A percentile compares a stretch with the other conserved stretches of the same genome.
These are phyloP conservation scores for Oscheius sp. DNA, from an alignment of 2,888 invertebrate genomes.

Conservation along the genomic window DNA sequence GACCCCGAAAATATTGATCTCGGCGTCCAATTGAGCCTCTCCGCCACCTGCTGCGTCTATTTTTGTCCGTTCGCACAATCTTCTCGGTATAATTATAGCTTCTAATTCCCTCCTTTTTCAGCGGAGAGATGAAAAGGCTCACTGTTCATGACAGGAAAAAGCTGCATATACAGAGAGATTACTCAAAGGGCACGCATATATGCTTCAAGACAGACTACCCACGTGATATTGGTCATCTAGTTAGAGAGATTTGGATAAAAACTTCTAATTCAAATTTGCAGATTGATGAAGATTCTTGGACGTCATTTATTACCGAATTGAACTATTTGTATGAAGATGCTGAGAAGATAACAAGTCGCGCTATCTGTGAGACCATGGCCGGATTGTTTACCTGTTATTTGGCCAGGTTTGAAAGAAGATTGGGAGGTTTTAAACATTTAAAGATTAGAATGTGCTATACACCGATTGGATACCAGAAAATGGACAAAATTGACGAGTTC, in stretches of 20 bases:
- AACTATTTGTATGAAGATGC: conserved; percentile 27
- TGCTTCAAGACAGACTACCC: conserved; percentile 22
- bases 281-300: conserved; percentile 22
- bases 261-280: neutral
- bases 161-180: conserved; percentile 26
- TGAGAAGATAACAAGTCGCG: conserved; percentile 16
- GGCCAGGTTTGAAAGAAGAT: neutral
- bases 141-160: conserved; percentile 22
- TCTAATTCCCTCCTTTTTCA: neutral
- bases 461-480: conserved; percentile 7
- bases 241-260: neutral
- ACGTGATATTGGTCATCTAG: conserved; percentile 9
- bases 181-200: conserved; percentile 22
- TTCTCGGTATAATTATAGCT: neutral
- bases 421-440: neutral
- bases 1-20: too few species aligned
- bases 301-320: conserved; percentile 8
- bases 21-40: too few species aligned
- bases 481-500: conserved; percentile 25
- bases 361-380: conserved; percentile 21
- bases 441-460: conserved; percentile 15
- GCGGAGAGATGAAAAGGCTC: conserved; percentile 1
- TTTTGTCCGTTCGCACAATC: too few species aligned
- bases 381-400: conserved; percentile 14
- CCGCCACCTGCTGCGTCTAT: too few species aligned